These are phyloP conservation scores for Ailurus styani DNA, from an alignment of 2,113 vertebrate genomes.

Conservation along the genomic window DNA sequence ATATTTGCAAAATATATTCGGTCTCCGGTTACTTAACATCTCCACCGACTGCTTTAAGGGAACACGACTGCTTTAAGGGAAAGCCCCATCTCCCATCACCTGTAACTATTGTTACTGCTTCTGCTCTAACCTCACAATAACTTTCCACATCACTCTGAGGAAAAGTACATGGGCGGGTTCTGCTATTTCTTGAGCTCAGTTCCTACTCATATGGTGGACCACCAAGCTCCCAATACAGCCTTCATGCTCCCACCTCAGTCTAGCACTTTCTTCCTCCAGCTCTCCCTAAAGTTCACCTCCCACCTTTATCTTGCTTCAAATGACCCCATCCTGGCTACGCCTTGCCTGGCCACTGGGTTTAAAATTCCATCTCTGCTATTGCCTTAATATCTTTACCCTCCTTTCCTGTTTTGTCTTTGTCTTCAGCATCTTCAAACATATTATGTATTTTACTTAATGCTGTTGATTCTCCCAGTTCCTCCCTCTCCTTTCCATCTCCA, in stretches of 20 bases:
- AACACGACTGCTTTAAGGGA: accelerated
- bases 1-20: background rate
- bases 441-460: background rate
- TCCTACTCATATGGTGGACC: background rate
- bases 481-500: background rate
- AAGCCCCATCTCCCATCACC: background rate
- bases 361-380: background rate
- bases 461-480: background rate
- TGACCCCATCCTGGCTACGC: background rate
- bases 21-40: too few relatives aligned
- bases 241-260: background rate
- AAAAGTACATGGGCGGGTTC: background rate
- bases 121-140: background rate
- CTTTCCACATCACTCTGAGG: background rate
- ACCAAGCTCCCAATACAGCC: background rate
- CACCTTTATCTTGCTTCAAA: background rate
- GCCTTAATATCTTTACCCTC: background rate
- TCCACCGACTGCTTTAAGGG: background rate
- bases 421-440: background rate
- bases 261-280: too few relatives aligned
- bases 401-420: background rate
- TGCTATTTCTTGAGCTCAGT: background rate
- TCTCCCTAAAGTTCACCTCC: background rate
- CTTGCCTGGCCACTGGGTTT: background rate
- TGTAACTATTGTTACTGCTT: background rate